Evolutionary conservation across 2,888 invertebrate genomes (phyloP), one percentile per base, ranked within the genome.

Genomic region (Parochlus steinenii): DNA sequence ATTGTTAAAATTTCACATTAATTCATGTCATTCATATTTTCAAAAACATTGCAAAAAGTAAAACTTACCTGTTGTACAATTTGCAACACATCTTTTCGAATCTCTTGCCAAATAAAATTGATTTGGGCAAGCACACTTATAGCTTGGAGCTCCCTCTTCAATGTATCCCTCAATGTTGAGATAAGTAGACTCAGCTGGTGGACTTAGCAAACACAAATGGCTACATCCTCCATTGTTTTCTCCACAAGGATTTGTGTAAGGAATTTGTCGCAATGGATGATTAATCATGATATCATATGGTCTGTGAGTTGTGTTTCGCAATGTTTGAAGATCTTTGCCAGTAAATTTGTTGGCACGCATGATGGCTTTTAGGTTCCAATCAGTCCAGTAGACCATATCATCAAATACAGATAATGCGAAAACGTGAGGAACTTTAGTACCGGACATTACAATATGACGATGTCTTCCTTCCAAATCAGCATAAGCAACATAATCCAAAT

Each of bases 321-420:
- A 60, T 2, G 80, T 61, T 32, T 66, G 69, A 35, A 81, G 61
- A 45, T 81, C 71, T 43, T 69, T 69, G 17, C 85, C 85, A 1
- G 81, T 82, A 55, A 86, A 92, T 56, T 97, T 98, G 50, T 92
- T 79, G 0, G 93, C 92, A 46, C 78, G 72, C 44, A 80, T 74
- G 35, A 98, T 82, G 0, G 83, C 83, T 54, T 92, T 92, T 32
- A 89, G 61, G 55, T 97, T 97, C 97, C 98, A 98, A 54, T 98
- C 98, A 1, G 93, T 89, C 93, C 95, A 98, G 61, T 80, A 98
- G 14, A 86, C 68, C 46, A 69, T 76, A 48, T 95, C 92, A 49
- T 95, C 97, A 54, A 98, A 95, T 0, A 95, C 67, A 7, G 83
- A 77, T 28, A 98, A 63, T 0, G 95, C 93, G 49, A 93, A 98